Base-by-base conservation (phyloP, 30 jellyfish, hydroid and myxozoan species). In the Phacellophora camtschatica region DNA sequence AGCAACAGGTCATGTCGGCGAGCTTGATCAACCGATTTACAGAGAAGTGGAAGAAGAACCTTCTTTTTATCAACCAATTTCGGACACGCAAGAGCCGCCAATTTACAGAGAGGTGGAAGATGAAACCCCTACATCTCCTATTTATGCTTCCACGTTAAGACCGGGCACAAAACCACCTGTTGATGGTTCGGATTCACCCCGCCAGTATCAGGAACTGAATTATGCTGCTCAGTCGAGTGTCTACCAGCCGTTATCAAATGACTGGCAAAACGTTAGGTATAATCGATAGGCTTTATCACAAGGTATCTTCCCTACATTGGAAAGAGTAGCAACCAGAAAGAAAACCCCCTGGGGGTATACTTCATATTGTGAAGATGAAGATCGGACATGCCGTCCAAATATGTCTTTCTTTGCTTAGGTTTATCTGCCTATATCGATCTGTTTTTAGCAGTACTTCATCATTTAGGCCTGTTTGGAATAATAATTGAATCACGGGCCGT, bases 211-310 rank as follows among this genome's bases (percentile, higher is more conserved):
- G 25, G 74, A 51, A 51, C 71, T 73, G 29, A 73, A 53, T 51
- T 73, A 73, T 33, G 74, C 86, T 6, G 42, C 86, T 13, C 51
- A 61, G 71, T 4, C 22, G 2, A 73, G 54, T 33, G 59, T 62
- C 3, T 76, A 76, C 55, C 88, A 76, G 31, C 80, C 78, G 4
- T 27, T 76, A 54, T 39, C 67, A 19, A 29, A 59, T 76, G 88
- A 57, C 59, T 76, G 86, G 86, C 33, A 73, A 36, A 45, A 41
- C 20, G 29, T 31, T 42, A 73, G 35, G 43, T 73, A 73, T 54
- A 35, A 73, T 20, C 49, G 64, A 50, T 51, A 39, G 61, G 5
- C 61, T 11, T 1, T n/a, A n/a, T n/a, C n/a, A n/a, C n/a, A n/a
- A n/a, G n/a, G n/a, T n/a, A n/a, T n/a, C n/a, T n/a, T n/a, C n/a